Conservation (phyloP, 2,888 invertebrate species). For the Acrobasis repandana region DNA sequence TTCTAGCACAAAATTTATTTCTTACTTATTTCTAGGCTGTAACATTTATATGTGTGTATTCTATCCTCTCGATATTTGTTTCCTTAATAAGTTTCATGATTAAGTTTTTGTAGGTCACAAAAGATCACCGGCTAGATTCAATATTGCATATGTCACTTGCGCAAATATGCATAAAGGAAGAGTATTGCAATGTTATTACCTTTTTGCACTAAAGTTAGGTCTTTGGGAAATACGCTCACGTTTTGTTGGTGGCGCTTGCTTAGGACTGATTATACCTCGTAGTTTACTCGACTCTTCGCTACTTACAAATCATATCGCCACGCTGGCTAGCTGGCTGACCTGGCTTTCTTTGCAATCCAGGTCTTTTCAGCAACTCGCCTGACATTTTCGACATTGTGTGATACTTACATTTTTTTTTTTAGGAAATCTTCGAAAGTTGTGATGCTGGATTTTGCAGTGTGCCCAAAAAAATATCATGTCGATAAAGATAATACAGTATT, state of each 20-base stretch:
- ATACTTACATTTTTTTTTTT: too few relatives aligned
- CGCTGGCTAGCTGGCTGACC: too few relatives aligned
- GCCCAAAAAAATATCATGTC: too few relatives aligned
- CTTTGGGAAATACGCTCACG: background rate
- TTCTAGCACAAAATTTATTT: too few relatives aligned
- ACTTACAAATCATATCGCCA: too few relatives aligned
- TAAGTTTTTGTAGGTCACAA: constrained; percentile 24
- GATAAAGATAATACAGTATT: too few relatives aligned
- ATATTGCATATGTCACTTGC: constrained; percentile 17
- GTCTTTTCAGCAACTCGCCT: too few relatives aligned
- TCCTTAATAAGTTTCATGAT: constrained; percentile 24
- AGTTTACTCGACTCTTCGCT: background rate
- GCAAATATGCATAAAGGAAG: constrained; percentile 14
- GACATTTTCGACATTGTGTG: too few relatives aligned
- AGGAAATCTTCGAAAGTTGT: too few relatives aligned
- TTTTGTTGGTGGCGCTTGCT: background rate
- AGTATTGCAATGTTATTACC: background rate
- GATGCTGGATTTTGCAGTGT: too few relatives aligned
- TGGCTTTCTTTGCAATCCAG: too few relatives aligned
- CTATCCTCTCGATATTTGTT: background rate
- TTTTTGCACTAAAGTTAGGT: constrained; percentile 1
- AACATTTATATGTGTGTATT: background rate
- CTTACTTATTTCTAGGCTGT: too few relatives aligned
- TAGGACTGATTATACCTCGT: background rate
- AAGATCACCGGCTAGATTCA: constrained; percentile 27